Percentiles rank a stretch among this genome's conserved stretches.
phyloP scores from a whole-genome alignment of 2,888 invertebrate genomes.

The Liodrosophila aerea region DNA sequence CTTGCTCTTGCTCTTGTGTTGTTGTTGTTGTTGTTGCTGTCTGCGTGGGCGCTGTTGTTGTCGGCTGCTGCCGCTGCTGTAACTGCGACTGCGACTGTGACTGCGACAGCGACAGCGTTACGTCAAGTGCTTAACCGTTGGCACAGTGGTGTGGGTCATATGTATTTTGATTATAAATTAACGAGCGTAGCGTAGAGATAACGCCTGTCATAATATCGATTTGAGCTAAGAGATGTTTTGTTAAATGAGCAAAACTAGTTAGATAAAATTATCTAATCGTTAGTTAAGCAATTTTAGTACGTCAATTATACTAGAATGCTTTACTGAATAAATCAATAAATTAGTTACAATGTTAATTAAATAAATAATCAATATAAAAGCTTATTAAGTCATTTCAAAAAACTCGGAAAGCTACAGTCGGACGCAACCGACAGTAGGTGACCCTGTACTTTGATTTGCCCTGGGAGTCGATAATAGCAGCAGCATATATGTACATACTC shows the following conservation, averaged over 20 bases:
- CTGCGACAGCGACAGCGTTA: slow-evolving; percentile 20
- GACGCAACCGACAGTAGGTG: too few relatives aligned
- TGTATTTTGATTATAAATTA: slow-evolving; percentile 2
- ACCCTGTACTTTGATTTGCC: too few relatives aligned
- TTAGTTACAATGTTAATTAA: too few relatives aligned
- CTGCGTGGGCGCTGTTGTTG: slow-evolving; percentile 36
- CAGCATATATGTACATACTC: too few relatives aligned
- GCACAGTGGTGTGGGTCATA: slow-evolving; percentile 9
- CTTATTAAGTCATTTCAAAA: too few relatives aligned
- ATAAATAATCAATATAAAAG: too few relatives aligned
- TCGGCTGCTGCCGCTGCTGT: slow-evolving; percentile 28
- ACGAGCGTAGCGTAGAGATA: neutral
- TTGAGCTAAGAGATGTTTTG: neutral
- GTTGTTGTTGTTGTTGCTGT: slow-evolving; percentile 6
- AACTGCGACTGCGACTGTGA: slow-evolving; percentile 9
- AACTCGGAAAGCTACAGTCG: too few relatives aligned
- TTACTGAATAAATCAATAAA: too few relatives aligned
- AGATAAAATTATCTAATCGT: too few relatives aligned
- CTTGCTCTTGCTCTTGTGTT: slow-evolving; percentile 26
- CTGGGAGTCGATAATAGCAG: too few relatives aligned
- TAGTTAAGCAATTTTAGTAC: neutral
- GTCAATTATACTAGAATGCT: neutral
- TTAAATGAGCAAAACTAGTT: too few relatives aligned
- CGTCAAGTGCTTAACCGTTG: slow-evolving; percentile 23
- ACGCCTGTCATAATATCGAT: neutral